These are phyloP conservation scores for Sebastiscus albofasciatus DNA, from an alignment of 2,797 vertebrate species.

Conservation along the genomic window DNA sequence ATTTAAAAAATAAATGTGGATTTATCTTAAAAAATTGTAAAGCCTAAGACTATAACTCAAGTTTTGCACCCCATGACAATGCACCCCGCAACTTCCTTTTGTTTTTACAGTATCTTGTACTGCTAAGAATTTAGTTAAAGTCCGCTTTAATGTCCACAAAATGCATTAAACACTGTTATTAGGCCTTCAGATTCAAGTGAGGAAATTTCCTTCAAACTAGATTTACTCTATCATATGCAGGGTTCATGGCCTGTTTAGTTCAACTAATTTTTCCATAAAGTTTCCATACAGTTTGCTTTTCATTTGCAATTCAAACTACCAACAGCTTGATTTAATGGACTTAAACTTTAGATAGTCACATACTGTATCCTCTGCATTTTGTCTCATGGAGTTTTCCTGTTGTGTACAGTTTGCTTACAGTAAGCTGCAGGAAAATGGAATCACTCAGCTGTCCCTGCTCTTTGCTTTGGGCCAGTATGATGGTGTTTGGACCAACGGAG, in stretches of 20 bases:
- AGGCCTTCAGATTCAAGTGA: not conserved
- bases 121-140: not conserved
- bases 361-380: not conserved
- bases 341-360: not conserved
- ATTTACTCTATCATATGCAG: not conserved
- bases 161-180: not conserved
- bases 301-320: not conserved
- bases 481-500: conserved; percentile 89
- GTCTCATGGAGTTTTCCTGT: not conserved
- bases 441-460: conserved; percentile 87
- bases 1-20: not conserved
- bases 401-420: conserved; percentile 83
- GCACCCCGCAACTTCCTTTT: not conserved
- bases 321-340: not conserved
- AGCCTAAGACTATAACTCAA: not conserved
- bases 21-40: not conserved
- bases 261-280: not conserved
- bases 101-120: not conserved
- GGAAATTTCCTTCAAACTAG: not conserved
- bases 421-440: conserved; percentile 88
- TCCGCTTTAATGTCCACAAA: not conserved
- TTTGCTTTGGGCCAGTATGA: conserved; percentile 85
- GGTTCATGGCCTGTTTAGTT: not conserved
- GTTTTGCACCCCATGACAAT: not conserved
- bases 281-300: not conserved